These are phyloP conservation scores for Macrobrachium nipponense DNA, from an alignment of 1,140 invertebrate species.

Conservation along the genomic window DNA sequence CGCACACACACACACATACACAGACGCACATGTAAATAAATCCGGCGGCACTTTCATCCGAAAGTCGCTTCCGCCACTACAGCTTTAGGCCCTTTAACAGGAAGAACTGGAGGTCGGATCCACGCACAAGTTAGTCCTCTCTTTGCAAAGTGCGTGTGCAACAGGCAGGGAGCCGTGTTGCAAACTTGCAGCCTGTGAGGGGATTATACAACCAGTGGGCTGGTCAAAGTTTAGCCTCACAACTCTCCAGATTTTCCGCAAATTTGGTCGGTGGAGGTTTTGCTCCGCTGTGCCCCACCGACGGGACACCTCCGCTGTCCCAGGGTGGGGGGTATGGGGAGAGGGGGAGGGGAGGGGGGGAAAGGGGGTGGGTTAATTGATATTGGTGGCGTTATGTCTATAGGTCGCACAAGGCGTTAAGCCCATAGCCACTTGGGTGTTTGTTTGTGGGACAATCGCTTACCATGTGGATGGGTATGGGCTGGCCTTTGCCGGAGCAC, in stretches of 20 bases:
- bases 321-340: neutral
- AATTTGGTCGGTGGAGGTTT: slow-evolving; percentile 48
- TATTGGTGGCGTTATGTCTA: slow-evolving; percentile 9
- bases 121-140: slow-evolving; percentile 45
- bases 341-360: neutral
- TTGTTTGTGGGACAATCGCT: neutral
- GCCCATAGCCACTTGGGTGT: neutral
- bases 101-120: slow-evolving; percentile 29
- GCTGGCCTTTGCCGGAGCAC: too few species aligned
- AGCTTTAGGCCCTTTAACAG: slow-evolving; percentile 52
- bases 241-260: slow-evolving; percentile 51
- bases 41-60: slow-evolving; percentile 42
- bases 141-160: slow-evolving; percentile 46
- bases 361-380: neutral
- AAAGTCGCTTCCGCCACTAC: slow-evolving; percentile 35
- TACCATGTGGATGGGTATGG: too few species aligned
- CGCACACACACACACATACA: slow-evolving; percentile 38
- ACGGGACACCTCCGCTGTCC: neutral
- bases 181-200: slow-evolving; percentile 41
- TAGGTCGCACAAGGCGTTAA: neutral
- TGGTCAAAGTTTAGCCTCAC: slow-evolving; percentile 40
- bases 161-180: slow-evolving; percentile 36
- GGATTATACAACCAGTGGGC: slow-evolving; percentile 56
- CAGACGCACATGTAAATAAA: slow-evolving; percentile 50
- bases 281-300: neutral